phyloP scores from a whole-genome alignment of 1,140 invertebrate genomes.

The Phortica variegata region DNA sequence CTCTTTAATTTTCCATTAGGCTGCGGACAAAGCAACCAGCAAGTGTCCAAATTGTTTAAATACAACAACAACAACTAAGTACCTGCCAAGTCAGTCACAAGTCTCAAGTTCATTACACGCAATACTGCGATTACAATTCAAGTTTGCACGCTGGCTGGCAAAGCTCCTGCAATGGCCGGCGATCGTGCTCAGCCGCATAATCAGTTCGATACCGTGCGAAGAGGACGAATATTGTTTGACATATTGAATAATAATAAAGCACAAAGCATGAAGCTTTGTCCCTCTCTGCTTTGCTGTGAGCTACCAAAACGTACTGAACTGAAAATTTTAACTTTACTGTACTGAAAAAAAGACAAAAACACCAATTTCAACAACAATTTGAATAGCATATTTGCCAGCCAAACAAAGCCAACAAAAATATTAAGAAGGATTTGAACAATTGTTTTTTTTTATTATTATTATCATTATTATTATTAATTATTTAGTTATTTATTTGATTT shows the following conservation, averaged over 20 bases:
- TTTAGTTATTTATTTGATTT: too few relatives aligned
- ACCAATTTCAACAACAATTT: too few relatives aligned
- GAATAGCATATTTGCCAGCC: too few relatives aligned
- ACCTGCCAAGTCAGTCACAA: constrained; percentile 12
- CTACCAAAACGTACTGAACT: too few relatives aligned
- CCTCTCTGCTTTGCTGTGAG: too few relatives aligned
- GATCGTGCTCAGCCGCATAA: constrained; percentile 25
- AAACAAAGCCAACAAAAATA: too few relatives aligned
- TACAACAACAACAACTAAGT: constrained; percentile 18
- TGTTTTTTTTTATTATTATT: too few relatives aligned
- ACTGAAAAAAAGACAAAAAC: too few relatives aligned
- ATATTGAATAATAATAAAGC: background rate
- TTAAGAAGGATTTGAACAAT: too few relatives aligned
- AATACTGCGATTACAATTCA: constrained; percentile 15
- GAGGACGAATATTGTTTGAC: constrained; percentile 7
- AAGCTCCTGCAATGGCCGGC: constrained; percentile 36
- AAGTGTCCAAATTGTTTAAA: constrained; percentile 30
- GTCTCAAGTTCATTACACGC: background rate
- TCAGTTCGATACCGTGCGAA: constrained; percentile 25
- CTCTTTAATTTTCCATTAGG: constrained; percentile 18
- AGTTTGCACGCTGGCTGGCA: constrained; percentile 22
- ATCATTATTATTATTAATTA: too few relatives aligned
- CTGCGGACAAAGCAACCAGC: constrained; percentile 8
- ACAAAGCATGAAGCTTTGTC: too few relatives aligned
- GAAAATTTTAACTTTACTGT: too few relatives aligned